Evolutionary conservation across 2,888 invertebrate genomes (phyloP), one percentile per base, ranked within the genome.

Genomic region (Alloscopus bannaensis): DNA sequence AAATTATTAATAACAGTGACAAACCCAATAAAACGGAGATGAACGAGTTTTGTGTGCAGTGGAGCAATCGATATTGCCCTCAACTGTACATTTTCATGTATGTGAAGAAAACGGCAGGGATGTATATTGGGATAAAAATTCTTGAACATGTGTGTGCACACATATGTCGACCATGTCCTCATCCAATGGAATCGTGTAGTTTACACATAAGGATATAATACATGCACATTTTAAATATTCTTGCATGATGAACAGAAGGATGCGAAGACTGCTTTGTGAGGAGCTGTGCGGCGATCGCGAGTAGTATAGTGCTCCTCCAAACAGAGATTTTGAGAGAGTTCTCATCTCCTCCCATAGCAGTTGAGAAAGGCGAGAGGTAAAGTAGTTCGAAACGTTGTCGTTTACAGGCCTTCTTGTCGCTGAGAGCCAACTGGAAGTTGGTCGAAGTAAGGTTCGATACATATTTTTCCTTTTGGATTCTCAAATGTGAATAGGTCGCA

Each of bases 341-440:
- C 72, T 64, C 72, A 71, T 62, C 62, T 62, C 50, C 8, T 50
- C n/a, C n/a, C 40, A 72, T 59, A 55, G 8, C 45, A 64, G 52
- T 42, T 64, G 64, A 55, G 64, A 64, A 71, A 71, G 62, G 62
- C 52, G 22, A 28, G n/a, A 6, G 50, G 28, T 64, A 62, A 72
- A 55, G 64, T 73, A 73, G 73, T 73, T 73, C 73, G 42, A 73
- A 65, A 22, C 57, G 22, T 65, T 57, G 65, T 73, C 73, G 73
- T 65, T 73, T 57, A 73, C 65, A 64, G 73, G 40, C 73, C 64
- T 73, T 73, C 73, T 45, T 65, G 65, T 73, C 73, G 73, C 65
- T 50, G 42, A 13, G 22, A 57, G 28, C 13, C 24, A 73, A 57
- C 73, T 73, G 73, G 72, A 72, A 72, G 72, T 72, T 62, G 28